Percentiles rank a stretch among this genome's conserved stretches.
phyloP scores from a whole-genome alignment of 2,888 invertebrate species.

The Mesochorus sp. region DNA sequence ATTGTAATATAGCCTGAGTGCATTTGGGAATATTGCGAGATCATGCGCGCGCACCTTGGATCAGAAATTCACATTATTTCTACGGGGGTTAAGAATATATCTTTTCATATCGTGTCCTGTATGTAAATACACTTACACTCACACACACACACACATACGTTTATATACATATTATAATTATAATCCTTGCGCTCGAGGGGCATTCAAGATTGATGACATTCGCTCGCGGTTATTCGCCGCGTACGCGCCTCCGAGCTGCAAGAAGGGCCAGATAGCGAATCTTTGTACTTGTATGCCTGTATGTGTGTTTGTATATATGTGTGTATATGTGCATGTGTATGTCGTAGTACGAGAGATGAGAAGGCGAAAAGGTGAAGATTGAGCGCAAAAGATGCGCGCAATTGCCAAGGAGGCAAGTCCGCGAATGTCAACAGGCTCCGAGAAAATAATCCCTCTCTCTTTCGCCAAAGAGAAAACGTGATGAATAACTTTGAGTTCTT shows the following conservation, averaged over 20 bases:
- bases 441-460: slow-evolving; percentile 28
- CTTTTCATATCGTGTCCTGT: neutral
- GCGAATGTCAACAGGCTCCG: slow-evolving; percentile 38
- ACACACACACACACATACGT: neutral
- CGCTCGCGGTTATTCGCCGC: neutral
- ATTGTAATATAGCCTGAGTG: neutral
- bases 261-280: neutral
- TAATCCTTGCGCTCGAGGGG: slow-evolving; percentile 32
- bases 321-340: neutral
- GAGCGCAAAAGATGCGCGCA: slow-evolving; percentile 21
- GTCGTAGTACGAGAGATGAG: neutral
- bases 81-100: neutral
- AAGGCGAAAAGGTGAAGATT: slow-evolving; percentile 11
- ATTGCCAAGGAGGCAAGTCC: slow-evolving; percentile 29
- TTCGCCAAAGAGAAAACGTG: slow-evolving; percentile 7
- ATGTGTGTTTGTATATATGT: neutral
- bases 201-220: slow-evolving; percentile 31
- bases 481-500: slow-evolving; percentile 54
- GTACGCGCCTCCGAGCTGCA: neutral
- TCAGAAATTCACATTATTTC: slow-evolving; percentile 22
- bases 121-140: neutral
- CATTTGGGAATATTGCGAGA: neutral
- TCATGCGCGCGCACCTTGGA: neutral
- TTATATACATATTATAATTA: slow-evolving; percentile 34
- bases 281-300: neutral